Conservation (phyloP, 2,888 invertebrate genomes). For the Chloroclystis v-ata region DNA sequence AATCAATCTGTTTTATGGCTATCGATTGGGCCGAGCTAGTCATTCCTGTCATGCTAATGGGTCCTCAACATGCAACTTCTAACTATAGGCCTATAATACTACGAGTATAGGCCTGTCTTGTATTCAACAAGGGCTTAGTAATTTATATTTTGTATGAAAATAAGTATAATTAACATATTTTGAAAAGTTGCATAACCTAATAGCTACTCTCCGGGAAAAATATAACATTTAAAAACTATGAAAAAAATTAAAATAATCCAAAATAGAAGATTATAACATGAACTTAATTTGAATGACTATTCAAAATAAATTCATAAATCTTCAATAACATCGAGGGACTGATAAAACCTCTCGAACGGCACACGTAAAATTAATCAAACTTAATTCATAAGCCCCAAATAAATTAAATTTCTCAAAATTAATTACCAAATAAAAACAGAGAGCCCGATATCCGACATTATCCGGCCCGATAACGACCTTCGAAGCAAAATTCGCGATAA, state of each 20-base stretch:
- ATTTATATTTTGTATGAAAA: too few relatives aligned
- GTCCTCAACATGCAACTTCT: conserved; percentile 28
- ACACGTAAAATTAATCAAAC: conserved; percentile 16
- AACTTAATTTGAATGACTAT: background rate
- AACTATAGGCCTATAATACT: background rate
- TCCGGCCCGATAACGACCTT: conserved; percentile 30
- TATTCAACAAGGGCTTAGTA: too few relatives aligned
- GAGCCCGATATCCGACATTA: conserved; percentile 28
- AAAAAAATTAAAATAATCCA: too few relatives aligned
- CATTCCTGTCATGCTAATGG: conserved; percentile 34
- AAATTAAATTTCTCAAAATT: conserved; percentile 30
- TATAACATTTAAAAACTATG: too few relatives aligned
- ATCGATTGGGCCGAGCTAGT: conserved; percentile 29
- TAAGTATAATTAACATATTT: too few relatives aligned
- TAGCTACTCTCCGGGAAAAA: too few relatives aligned
- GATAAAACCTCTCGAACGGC: too few relatives aligned
- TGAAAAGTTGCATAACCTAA: too few relatives aligned
- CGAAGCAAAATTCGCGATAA: conserved; percentile 42
- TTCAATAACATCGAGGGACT: too few relatives aligned
- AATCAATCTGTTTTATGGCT: conserved; percentile 32
- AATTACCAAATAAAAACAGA: conserved; percentile 33
- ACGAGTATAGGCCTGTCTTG: too few relatives aligned
- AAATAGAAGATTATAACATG: too few relatives aligned
- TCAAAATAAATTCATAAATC: too few relatives aligned
- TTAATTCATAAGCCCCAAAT: conserved; percentile 20